Base-by-base conservation (phyloP, 2,888 invertebrate species). In the Agriopis aurantiaria region DNA sequence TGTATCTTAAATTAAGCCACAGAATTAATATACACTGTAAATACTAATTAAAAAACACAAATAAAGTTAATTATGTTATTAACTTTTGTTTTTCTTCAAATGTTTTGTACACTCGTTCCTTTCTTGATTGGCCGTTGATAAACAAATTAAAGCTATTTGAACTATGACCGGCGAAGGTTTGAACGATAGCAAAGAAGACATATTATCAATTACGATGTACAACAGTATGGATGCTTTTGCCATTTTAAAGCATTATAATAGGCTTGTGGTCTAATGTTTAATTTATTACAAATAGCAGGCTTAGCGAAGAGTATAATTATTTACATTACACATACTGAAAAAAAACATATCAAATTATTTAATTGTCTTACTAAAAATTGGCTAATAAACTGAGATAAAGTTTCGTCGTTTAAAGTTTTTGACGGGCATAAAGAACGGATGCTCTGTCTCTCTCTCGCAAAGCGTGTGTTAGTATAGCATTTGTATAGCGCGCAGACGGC, bases 111-210 rank as follows among this genome's bases (percentile, higher is more conserved):
- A 11, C 14, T 8, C 23, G 48, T 46, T 48, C 48, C 48, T 33
- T 48, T 59, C 59, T 59, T 48, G 33, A 33, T 17, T 17, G 41
- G 41, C 14, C 23, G 8, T 64, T 69, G 82, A 84, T 83, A 84
- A 84, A 74, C 71, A 64, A 75, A 76, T 78, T 70, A 70, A 80
- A 81, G 78, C 78, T 74, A 53, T 48, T 74, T 83, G 83, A 85
- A 82, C 85, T 83, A 74, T 81, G 76, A 71, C 77, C 73, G 75
- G 72, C 74, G 78, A 75, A 67, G 66, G 62, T 75, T 72, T 68
- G 23, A 67, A 65, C 53, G 71, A 75, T 75, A 71, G 66, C 57
- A 43, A 46, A 51, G 51, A 69, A 72, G 41, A 68, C 73, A 65
- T 72, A 48, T 65, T 56, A 77, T 78, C 75, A 66, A 57, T 65